A percentile compares a stretch with the other conserved stretches of the same genome.
These are phyloP conservation scores for Eilema sororculum DNA, from an alignment of 2,888 invertebrate species.

Conservation along the genomic window DNA sequence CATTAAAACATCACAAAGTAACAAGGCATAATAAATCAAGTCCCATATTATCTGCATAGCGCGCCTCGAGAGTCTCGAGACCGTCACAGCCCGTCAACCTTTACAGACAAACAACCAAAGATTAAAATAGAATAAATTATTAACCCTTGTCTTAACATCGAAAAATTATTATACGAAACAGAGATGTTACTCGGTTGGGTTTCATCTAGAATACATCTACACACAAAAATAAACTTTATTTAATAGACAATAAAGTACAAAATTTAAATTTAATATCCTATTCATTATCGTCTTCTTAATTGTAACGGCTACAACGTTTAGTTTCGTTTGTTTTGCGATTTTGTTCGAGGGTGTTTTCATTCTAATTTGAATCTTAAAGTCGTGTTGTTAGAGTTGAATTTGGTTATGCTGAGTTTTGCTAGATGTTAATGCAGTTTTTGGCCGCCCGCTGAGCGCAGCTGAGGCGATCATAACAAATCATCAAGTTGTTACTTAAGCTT, in stretches of 20 bases:
- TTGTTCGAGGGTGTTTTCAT: slow-evolving; percentile 43
- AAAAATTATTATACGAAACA: slow-evolving; percentile 76
- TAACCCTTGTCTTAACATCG: slow-evolving; percentile 79
- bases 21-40: slow-evolving; percentile 35
- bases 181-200: slow-evolving; percentile 72
- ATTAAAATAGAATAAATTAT: slow-evolving; percentile 78
- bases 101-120: slow-evolving; percentile 53
- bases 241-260: slow-evolving; percentile 38
- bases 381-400: slow-evolving; percentile 60
- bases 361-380: slow-evolving; percentile 49
- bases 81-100: slow-evolving; percentile 34
- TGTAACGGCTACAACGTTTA: slow-evolving; percentile 78
- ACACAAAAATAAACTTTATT: slow-evolving; percentile 54
- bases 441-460: slow-evolving; percentile 77
- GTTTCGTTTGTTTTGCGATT: slow-evolving; percentile 82
- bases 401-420: slow-evolving; percentile 48
- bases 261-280: slow-evolving; percentile 37
- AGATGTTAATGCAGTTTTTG: slow-evolving; percentile 75
- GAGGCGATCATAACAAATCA: slow-evolving; percentile 84
- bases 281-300: slow-evolving; percentile 80
- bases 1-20: slow-evolving; percentile 28
- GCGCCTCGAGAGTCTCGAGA: slow-evolving; percentile 11
- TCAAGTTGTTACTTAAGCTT: slow-evolving; percentile 65
- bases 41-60: slow-evolving; percentile 26
- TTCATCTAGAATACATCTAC: slow-evolving; percentile 62